Base-by-base conservation (phyloP, 2,888 invertebrate genomes). In the Neria commutata region DNA sequence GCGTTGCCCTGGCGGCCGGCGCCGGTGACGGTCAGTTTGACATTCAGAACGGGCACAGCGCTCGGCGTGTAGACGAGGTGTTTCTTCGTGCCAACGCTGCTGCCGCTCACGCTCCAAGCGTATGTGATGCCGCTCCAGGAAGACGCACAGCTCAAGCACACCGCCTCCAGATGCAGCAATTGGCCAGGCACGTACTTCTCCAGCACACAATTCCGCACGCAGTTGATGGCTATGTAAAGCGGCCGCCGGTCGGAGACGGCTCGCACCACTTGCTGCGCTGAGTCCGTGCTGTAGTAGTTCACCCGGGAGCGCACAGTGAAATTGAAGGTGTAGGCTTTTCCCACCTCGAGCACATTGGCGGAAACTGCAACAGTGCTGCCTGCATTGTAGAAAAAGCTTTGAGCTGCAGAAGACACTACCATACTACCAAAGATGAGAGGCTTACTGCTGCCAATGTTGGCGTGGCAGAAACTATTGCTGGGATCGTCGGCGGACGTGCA, bases 201-300 rank as follows among this genome's bases (percentile, higher is more conserved):
- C 5, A 58, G 49, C 1, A 51, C 17, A 48, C 72, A 72, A 56
- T 72, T 72, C 0, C 68, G 56, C 3, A 70, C 47, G 50, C 72
- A 72, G 16, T 54, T 21, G 1, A 71, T 66, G 19, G 61, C 17
- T 1, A 69, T 24, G 0, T 59, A 23, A n/a, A 70, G 59, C 1
- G 60, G 61, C 1, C 47, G 23, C 1, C 47, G 23, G 1, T 59
- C 42, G 1, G 56, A 21, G 4, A 62, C 51, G 1, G 62, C 42
- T 17, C 51, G 55, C 1, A 72, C 57, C 1, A 51, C 11, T 58
- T 72, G 72, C 3, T 16, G 24, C 1, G 53, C 45, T 10, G 21
- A 16, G 57, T 62, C 49, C 0, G 26, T 29, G 2, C 61, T 56
- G 19, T 53, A 61, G 23, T 49, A 23, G 37, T 69, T 70, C 6